phyloP scores from a whole-genome alignment of 2,113 vertebrate species.

The Erpornis zantholeuca region DNA sequence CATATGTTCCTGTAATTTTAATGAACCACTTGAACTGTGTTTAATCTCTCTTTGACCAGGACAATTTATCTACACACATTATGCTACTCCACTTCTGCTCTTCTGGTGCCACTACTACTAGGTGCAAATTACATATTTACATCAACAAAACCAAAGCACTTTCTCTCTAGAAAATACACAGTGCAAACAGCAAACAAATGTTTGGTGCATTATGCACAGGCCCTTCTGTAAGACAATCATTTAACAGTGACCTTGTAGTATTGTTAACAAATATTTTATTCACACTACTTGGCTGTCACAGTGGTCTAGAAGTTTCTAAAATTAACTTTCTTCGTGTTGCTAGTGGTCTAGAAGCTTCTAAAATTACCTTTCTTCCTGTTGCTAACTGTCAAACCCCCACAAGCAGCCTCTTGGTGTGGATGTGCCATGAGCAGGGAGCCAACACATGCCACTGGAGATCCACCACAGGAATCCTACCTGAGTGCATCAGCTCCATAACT shows the following conservation, averaged over 20 bases:
- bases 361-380: neutral
- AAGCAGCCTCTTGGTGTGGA: neutral
- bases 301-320: neutral
- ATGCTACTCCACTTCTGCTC: neutral
- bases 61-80: neutral
- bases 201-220: neutral
- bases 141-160: neutral
- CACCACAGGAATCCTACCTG: slow-evolving; percentile 72
- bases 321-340: neutral
- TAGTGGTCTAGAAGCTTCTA: neutral
- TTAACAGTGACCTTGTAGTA: neutral
- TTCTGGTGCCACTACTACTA: neutral
- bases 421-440: neutral
- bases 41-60: neutral
- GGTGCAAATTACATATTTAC: neutral
- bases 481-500: slow-evolving; percentile 93
- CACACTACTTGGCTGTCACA: neutral
- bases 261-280: neutral
- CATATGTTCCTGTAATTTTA: neutral
- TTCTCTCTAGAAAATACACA: neutral
- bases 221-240: neutral
- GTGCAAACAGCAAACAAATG: neutral
- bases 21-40: neutral
- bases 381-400: neutral
- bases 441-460: neutral